Evolutionary conservation across 2,888 invertebrate species (phyloP), one percentile per base, ranked within the genome.

Genomic region (Ectemnius continuus): DNA sequence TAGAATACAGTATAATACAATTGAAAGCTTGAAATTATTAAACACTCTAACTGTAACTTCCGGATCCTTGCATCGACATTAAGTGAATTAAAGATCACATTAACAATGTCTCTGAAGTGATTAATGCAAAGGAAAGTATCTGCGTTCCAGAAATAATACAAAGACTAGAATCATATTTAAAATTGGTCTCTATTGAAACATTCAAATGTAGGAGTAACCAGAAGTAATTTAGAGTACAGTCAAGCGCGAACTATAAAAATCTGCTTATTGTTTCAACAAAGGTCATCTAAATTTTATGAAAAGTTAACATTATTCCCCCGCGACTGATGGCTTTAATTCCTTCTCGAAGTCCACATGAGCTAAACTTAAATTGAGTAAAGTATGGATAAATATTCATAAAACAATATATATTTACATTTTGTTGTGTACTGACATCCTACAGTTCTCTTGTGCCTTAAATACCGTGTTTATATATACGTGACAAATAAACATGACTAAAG

Each of bases 1-100:
- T 64, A 70, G 70, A 64, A 61, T 70, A 73, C 73, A 65, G 36
- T 36, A 70, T 68, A 67, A 71, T 70, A 80, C 46, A 79, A 76
- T 70, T 59, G 52, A 82, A 70, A 64, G 61, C 36, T 69, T 70
- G 61, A 69, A 57, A 57, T 66, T 66, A 68, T 36, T 18, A 71
- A 76, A 60, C 63, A 62, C 46, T 60, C 76, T 64, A 61, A 36
- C 36, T 8, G 36, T 36, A 36, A 36, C 36, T 36, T 36, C 36
- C 36, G 8, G 5, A 11, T 36, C 36, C 36, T 36, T 36, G 36
- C 36, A 11, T 36, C 36, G 36, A 36, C 36, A 6, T 36, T 36
- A 1, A 11, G 36, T 36, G 8, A 36, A 36, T 36, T 36, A 36
- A 36, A 36, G 11, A 36, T 36, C 36, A 36, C 36, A 1, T 36